phyloP scores from a whole-genome alignment of 37 sponge, comb jelly and placozoan genomes.

The Aplysina aerophoba region DNA sequence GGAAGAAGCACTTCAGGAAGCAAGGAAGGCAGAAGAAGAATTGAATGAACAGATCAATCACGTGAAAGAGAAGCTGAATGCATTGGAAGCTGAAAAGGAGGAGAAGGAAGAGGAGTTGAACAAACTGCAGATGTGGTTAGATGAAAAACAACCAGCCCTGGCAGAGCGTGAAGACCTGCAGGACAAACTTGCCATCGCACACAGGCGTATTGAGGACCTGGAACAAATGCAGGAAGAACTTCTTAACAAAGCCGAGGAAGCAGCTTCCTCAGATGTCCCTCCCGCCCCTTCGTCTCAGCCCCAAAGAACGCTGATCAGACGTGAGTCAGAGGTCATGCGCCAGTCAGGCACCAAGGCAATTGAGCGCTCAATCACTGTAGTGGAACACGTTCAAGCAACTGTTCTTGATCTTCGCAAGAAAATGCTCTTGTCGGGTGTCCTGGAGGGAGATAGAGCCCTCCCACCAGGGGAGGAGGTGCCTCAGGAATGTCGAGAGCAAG shows the following conservation, averaged over 20 bases:
- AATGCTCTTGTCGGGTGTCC: background rate
- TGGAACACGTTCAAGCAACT: conserved; percentile 6
- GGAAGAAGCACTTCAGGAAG: conserved; percentile 3
- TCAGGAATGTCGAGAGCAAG: background rate
- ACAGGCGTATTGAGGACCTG: background rate
- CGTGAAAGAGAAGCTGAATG: background rate
- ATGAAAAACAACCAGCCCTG: conserved; percentile 9
- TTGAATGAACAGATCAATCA: background rate
- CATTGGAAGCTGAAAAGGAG: background rate
- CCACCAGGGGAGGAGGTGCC: background rate
- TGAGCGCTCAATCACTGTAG: conserved; percentile 13
- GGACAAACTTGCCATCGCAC: background rate
- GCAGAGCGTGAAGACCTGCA: background rate
- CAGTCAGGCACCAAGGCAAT: conserved; percentile 19
- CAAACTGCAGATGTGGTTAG: background rate
- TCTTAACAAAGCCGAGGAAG: background rate
- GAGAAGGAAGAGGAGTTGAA: background rate
- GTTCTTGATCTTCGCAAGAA: background rate
- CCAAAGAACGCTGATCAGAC: background rate
- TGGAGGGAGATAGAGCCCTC: background rate
- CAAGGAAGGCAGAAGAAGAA: conserved; percentile 7
- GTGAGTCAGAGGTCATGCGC: conserved; percentile 10
- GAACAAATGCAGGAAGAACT: conserved; percentile 26
- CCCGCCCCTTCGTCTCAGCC: background rate
- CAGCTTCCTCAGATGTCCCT: background rate